phyloP scores from a whole-genome alignment of 1,140 invertebrate species.

The Rhopalosiphum padi region DNA sequence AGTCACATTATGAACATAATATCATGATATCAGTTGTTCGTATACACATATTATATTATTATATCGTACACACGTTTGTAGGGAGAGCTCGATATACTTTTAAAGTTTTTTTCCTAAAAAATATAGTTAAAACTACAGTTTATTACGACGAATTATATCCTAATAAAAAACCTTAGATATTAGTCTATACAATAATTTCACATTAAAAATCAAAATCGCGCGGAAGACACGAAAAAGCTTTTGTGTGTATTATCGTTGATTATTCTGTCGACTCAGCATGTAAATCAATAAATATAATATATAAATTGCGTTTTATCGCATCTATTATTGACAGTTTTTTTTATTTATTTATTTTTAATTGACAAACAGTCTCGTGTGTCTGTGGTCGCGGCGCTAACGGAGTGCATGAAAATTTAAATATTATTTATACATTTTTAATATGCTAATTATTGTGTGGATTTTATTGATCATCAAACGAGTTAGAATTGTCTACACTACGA shows the following conservation, averaged over 20 bases:
- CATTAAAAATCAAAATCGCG: neutral
- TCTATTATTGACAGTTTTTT: neutral
- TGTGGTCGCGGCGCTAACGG: conserved; percentile 1
- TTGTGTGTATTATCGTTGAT: neutral
- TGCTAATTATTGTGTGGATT: conserved; percentile 41
- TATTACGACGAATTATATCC: neutral
- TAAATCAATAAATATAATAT: neutral
- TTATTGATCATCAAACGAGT: conserved; percentile 8
- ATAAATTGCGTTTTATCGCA: neutral
- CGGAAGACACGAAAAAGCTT: neutral
- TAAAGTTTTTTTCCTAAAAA: neutral
- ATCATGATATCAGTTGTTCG: neutral
- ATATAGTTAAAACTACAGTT: neutral
- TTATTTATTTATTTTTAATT: conserved; percentile 8
- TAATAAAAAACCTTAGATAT: neutral
- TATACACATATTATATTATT: neutral
- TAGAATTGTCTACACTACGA: neutral
- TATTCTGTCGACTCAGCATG: neutral
- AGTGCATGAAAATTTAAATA: neutral
- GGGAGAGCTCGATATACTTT: neutral
- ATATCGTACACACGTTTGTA: neutral
- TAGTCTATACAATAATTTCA: neutral
- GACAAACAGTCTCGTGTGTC: neutral
- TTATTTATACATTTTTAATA: conserved; percentile 23
- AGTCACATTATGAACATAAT: neutral